A percentile compares a stretch with the other conserved stretches of the same genome.
These are phyloP conservation scores for Climacteris rufus DNA, from an alignment of 2,113 vertebrate species.

Conservation along the genomic window DNA sequence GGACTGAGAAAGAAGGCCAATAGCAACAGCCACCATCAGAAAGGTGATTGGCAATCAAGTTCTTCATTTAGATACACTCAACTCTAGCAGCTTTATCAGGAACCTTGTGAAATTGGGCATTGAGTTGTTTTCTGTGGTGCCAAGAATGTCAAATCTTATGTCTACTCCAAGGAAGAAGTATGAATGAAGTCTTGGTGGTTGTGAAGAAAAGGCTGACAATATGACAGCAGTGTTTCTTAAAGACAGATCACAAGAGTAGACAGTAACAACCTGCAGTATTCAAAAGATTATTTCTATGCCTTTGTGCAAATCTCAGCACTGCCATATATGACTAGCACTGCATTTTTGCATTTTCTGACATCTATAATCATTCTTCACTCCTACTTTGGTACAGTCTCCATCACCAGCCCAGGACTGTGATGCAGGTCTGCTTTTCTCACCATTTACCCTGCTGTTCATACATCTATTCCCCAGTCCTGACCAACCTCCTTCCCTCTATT, in stretches of 20 bases:
- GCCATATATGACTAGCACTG: neutral
- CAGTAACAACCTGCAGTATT: neutral
- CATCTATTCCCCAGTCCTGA: neutral
- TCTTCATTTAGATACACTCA: neutral
- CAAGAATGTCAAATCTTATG: neutral
- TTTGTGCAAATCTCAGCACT: neutral
- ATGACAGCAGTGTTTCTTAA: neutral
- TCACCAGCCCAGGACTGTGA: neutral
- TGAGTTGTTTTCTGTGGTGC: neutral
- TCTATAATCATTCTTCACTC: rapidly evolving
- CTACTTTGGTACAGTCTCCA: neutral
- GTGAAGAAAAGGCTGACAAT: neutral
- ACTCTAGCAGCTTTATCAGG: neutral
- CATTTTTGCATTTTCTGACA: neutral
- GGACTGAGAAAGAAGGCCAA: neutral
- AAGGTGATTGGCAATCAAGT: neutral
- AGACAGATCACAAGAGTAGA: neutral
- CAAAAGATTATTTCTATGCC: neutral
- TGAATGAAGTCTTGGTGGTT: neutral
- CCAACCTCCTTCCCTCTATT: neutral
- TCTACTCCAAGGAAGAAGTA: neutral
- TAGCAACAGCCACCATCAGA: neutral
- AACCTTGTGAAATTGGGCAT: neutral
- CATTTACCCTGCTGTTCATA: neutral
- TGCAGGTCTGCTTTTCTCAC: neutral